A percentile compares a stretch with the other conserved stretches of the same genome.
Evolutionary conservation across 1,140 invertebrate species (phyloP).

Genomic region (Meloidogyne chitwoodi): DNA sequence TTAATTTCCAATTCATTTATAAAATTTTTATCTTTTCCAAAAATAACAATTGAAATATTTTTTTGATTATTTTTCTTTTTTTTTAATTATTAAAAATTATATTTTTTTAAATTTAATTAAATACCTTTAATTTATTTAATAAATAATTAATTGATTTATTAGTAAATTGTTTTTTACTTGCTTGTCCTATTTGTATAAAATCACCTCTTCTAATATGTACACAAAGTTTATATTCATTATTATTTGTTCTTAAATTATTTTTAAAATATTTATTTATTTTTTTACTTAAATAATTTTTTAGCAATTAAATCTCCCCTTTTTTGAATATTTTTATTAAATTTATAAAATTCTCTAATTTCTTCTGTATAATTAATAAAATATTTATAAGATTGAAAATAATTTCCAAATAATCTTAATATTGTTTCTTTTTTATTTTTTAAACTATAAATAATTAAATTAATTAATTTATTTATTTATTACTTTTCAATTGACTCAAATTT

Average conservation of each 20-base stretch:
- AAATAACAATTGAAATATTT: neutral
- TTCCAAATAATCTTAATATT: neutral
- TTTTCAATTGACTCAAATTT: neutral
- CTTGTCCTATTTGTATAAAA: neutral
- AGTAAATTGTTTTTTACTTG: conserved; percentile 4
- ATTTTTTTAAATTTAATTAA: neutral
- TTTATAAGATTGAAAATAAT: neutral
- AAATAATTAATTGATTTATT: neutral
- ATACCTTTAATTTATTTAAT: neutral
- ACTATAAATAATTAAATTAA: neutral
- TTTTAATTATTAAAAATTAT: neutral
- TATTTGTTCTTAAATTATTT: neutral
- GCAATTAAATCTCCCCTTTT: neutral
- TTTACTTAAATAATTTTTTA: neutral
- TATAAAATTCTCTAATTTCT: neutral
- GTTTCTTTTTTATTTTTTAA: neutral
- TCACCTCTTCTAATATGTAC: neutral
- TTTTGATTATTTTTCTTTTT: neutral
- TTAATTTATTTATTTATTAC: neutral
- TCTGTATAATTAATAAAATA: neutral
- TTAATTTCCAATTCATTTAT: conserved; percentile 1
- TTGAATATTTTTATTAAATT: neutral
- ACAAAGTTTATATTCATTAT: neutral
- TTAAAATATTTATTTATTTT: neutral
- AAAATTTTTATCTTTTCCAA: neutral